Base-by-base conservation (phyloP, 2,888 invertebrate species). In the Aspidapion aeneum region DNA sequence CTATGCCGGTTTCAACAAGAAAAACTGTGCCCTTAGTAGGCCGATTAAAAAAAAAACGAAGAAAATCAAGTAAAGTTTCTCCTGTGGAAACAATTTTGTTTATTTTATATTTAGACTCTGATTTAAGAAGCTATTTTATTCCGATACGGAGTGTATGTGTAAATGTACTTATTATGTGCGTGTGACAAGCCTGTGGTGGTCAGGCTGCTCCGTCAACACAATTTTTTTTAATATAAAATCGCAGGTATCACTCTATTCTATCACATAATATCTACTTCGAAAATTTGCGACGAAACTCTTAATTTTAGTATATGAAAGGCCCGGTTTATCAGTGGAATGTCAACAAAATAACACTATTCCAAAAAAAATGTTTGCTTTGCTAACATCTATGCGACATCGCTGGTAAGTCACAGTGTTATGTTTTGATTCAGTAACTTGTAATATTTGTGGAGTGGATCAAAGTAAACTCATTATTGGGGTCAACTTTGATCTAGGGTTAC, bases 101-200 rank as follows among this genome's bases (percentile, higher is more conserved):
- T 21, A 56, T 7, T 56, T 18, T 61, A 69, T 74, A 74, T 76
- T 74, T 73, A n/a, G n/a, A n/a, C n/a, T n/a, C n/a, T n/a, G 3
- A 35, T 35, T 12, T 7, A 76, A 77, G 59, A 68, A 68, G 60
- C 64, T 35, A 35, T 35, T n/a, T 67, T 77, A 75, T 75, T 79
- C 79, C 79, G 79, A 79, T 80, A 79, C 78, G 79, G 79, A 79
- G 78, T 78, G 65, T 66, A 64, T 77, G 76, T 78, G 77, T 76
- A 75, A 77, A 76, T 77, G n/a, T 35, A 35, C 35, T 35, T 35
- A 35, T 35, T 35, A 78, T 79, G 78, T 79, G 79, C 78, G 77
- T 76, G 74, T 65, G 75, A 78, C 77, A 72, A 75, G 73, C 75
- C 73, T n/a, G n/a, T n/a, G 73, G 70, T 68, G 69, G 66, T 69